phyloP scores from a whole-genome alignment of 2,888 invertebrate genomes.

The Cheilosia soror region DNA sequence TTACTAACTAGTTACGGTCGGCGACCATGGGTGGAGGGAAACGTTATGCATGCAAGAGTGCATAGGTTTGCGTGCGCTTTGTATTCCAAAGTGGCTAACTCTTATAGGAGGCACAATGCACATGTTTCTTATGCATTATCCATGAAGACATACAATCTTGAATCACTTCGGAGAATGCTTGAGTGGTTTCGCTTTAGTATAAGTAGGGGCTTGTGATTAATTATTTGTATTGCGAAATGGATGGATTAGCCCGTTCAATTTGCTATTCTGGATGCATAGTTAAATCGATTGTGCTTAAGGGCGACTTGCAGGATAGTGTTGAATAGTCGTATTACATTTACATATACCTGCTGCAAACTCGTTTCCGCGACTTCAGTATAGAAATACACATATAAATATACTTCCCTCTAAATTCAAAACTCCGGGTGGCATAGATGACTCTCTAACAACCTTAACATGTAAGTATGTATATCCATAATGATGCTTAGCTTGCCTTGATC shows the following conservation, averaged over 20 bases:
- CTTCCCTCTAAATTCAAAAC: no score
- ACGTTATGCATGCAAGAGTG: slow-evolving; percentile 56
- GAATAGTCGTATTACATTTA: no score
- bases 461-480: no score
- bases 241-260: slow-evolving; percentile 21
- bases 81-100: slow-evolving; percentile 43
- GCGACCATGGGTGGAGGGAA: slow-evolving; percentile 38
- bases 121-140: slow-evolving; percentile 65
- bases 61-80: slow-evolving; percentile 55
- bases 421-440: no score
- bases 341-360: no score
- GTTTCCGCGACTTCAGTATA: no score
- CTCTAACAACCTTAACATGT: no score
- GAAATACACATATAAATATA: no score
- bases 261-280: slow-evolving; percentile 1
- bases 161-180: slow-evolving; percentile 10
- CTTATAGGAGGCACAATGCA: slow-evolving; percentile 59
- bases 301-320: no score
- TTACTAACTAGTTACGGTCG: slow-evolving; percentile 50
- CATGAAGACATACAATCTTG: slow-evolving; percentile 44
- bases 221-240: slow-evolving; percentile 27
- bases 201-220: slow-evolving; percentile 19
- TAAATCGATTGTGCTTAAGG: slow-evolving; percentile 1
- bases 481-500: no score
- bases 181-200: not conserved